Conservation (phyloP, 2,888 invertebrate species). For the Himalopsyche japonica region DNA sequence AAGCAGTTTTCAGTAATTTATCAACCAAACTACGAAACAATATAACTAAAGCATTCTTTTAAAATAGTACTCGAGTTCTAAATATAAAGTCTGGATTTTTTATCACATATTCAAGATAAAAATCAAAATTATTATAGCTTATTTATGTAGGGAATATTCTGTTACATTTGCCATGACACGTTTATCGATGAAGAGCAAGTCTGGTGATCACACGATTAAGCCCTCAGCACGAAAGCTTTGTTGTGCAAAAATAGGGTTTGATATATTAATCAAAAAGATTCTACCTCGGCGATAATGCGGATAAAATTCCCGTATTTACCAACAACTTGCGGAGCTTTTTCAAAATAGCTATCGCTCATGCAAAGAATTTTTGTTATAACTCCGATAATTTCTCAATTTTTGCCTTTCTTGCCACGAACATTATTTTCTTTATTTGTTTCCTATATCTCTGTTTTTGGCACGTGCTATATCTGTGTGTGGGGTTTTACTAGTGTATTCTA, state of each 20-base stretch:
- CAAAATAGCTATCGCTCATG: background rate
- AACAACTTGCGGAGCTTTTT: background rate
- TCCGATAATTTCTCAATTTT: background rate
- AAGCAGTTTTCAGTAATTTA: no score
- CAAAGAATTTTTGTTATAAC: background rate
- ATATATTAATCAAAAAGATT: background rate
- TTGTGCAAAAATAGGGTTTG: background rate
- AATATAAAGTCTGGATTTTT: no score
- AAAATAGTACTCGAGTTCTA: no score
- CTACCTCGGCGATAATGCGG: background rate
- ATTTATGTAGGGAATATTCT: no score
- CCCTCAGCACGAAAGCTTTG: background rate
- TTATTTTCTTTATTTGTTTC: background rate
- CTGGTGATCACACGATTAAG: background rate
- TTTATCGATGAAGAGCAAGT: background rate
- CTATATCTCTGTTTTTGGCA: background rate
- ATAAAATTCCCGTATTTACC: background rate
- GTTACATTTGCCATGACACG: background rate
- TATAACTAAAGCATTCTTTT: no score
- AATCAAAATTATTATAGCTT: no score
- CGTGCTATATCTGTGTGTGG: background rate
- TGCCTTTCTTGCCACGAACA: background rate
- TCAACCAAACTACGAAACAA: no score
- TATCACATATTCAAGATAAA: no score
- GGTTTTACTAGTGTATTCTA: background rate